These are phyloP conservation scores for Apodemia mormo DNA, from an alignment of 2,888 invertebrate genomes.

Conservation along the genomic window DNA sequence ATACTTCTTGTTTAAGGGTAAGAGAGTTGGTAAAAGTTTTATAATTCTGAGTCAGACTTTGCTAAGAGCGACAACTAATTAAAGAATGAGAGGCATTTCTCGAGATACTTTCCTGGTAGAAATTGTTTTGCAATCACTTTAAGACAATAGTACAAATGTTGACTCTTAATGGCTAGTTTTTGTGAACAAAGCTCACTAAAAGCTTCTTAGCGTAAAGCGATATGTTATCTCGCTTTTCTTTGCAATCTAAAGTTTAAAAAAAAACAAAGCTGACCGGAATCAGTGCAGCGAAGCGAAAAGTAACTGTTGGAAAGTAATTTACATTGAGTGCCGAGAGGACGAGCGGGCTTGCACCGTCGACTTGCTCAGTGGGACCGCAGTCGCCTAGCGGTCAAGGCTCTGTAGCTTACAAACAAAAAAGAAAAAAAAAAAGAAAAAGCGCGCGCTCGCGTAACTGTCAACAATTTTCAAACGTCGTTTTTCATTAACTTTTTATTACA, in stretches of 20 bases:
- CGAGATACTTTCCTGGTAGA: constrained; percentile 15
- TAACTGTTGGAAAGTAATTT: constrained; percentile 78
- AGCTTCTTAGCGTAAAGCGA: constrained; percentile 44
- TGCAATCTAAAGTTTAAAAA: constrained; percentile 29
- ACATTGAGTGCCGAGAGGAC: constrained; percentile 59
- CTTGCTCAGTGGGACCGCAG: constrained; percentile 68
- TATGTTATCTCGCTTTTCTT: constrained; percentile 53
- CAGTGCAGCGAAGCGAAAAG: constrained; percentile 75
- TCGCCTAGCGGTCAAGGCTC: constrained; percentile 76
- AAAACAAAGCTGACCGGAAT: constrained; percentile 61
- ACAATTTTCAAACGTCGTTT: constrained; percentile 44
- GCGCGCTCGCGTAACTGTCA: constrained; percentile 69
- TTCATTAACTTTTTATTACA: constrained; percentile 37
- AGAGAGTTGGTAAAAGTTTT: not conserved
- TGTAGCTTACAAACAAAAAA: constrained; percentile 49
- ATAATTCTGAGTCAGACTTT: too few relatives aligned
- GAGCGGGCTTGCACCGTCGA: constrained; percentile 54
- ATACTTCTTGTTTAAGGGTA: not conserved
- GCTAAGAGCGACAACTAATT: too few relatives aligned
- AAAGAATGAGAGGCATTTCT: not conserved
- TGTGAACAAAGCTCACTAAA: constrained; percentile 34
- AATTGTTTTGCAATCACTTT: constrained; percentile 13
- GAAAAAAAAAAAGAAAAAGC: constrained; percentile 58
- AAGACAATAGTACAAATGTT: constrained; percentile 22
- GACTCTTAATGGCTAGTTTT: not conserved